A percentile compares a stretch with the other conserved stretches of the same genome.
phyloP scores from a whole-genome alignment of 2,888 invertebrate species.

The Maniola hyperantus region DNA sequence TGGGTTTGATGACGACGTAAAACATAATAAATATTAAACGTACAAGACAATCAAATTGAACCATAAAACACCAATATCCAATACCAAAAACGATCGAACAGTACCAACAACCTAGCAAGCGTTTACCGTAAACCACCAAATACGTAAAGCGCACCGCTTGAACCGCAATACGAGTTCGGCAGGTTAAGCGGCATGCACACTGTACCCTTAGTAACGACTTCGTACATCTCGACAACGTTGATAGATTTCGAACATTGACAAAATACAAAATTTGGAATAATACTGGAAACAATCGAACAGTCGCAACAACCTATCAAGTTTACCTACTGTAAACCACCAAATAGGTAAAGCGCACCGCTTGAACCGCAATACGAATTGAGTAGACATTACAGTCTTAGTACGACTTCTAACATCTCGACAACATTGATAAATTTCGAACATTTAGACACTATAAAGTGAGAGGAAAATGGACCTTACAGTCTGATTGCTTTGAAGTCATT shows the following conservation, averaged over 20 bases:
- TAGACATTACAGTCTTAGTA: constrained; percentile 23
- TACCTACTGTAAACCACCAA: constrained; percentile 39
- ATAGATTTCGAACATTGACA: background rate
- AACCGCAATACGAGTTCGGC: constrained; percentile 36
- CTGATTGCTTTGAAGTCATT: too few relatives aligned
- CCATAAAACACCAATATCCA: too few relatives aligned
- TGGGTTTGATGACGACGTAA: too few relatives aligned
- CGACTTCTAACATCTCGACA: background rate
- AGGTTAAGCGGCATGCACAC: constrained; percentile 40
- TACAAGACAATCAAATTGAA: too few relatives aligned
- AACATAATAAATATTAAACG: too few relatives aligned
- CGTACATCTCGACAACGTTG: background rate
- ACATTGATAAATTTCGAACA: background rate
- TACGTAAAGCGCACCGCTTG: constrained; percentile 27
- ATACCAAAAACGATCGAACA: background rate
- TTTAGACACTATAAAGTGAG: too few relatives aligned
- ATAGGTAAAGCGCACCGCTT: constrained; percentile 30
- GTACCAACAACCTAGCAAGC: constrained; percentile 10
- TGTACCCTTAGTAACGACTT: too few relatives aligned
- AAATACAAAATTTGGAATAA: too few relatives aligned
- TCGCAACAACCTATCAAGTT: constrained; percentile 20
- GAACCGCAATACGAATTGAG: constrained; percentile 35
- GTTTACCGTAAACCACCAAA: constrained; percentile 39
- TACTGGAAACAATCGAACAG: background rate
- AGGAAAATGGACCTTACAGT: too few relatives aligned